phyloP scores from a whole-genome alignment of 92 coral and sea anemone species.

The Phenganax stokvisi region DNA sequence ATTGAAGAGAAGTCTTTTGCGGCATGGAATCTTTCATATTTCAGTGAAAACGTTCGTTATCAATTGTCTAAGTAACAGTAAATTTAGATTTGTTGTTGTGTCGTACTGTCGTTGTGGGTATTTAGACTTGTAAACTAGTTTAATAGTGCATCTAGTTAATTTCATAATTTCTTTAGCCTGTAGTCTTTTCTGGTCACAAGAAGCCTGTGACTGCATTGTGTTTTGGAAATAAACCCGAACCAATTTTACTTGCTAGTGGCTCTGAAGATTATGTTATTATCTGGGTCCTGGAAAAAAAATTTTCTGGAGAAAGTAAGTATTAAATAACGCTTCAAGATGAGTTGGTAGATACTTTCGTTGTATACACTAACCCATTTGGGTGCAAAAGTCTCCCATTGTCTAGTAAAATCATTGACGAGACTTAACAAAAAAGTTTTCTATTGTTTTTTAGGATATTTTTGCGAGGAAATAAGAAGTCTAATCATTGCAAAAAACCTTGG shows the following conservation, averaged over 20 bases:
- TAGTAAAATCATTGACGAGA: too few species aligned
- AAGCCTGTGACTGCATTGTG: conserved; percentile 62
- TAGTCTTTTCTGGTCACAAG: conserved; percentile 66
- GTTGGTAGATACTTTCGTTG: not conserved
- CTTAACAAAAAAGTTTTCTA: not conserved
- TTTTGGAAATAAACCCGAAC: conserved; percentile 64
- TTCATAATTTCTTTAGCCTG: conserved; percentile 45
- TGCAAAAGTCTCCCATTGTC: too few species aligned
- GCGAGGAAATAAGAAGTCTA: conserved; percentile 30
- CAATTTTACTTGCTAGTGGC: conserved; percentile 66
- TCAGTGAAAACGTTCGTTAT: conserved; percentile 16
- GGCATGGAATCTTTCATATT: conserved; percentile 3
- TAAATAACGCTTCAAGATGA: not conserved
- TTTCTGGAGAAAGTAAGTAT: conserved; percentile 15
- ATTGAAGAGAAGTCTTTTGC: conserved; percentile 30
- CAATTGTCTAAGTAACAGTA: not conserved
- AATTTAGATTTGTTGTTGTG: not conserved
- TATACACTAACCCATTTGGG: not conserved
- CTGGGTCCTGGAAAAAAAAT: conserved; percentile 72
- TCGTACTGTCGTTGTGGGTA: not conserved
- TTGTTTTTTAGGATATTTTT: conserved; percentile 22
- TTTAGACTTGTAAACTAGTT: not conserved
- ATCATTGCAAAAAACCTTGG: conserved; percentile 87
- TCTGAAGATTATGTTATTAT: conserved; percentile 80
- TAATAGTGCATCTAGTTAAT: not conserved